Base-by-base conservation (phyloP, 2,113 vertebrate species). In the Picathartes gymnocephalus region DNA sequence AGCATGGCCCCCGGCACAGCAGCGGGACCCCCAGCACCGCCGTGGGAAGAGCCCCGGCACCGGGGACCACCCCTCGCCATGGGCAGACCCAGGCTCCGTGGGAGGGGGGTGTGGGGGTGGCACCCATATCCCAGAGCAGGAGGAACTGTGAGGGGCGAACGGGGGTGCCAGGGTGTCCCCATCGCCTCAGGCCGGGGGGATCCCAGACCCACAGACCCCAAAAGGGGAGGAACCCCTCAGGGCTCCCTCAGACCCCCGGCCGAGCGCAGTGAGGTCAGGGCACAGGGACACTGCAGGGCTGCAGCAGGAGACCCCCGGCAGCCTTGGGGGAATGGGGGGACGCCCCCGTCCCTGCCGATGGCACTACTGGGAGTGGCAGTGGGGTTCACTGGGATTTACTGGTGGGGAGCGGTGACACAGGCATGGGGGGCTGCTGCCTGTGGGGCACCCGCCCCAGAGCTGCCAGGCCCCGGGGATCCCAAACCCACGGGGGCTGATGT, bases 331-430 rank as follows among this genome's bases (percentile, higher is more conserved):
- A 3, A 31, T 1, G 44, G 37, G 22, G 56, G 47, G 54, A n/a
- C 47, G 7, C n/a, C 17, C n/a, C 30, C 0, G 0, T 35, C 47
- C n/a, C 69, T n/a, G n/a, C 39, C 3, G 7, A 24, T 15, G 20
- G 65, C 40, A 14, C 44, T 25, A 4, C 17, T 5, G 21, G 76
- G 21, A 65, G 31, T 2, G 11, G 17, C 58, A 37, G 10, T 3
- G 50, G 39, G 56, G 11, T 15, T n/a, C 23, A 39, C 64, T 39
- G 40, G 64, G 60, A 64, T 33, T 35, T 19, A 57, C 50, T n/a
- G 64, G 64, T 19, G 76, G 18, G 58, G 31, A 37, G 66, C 66
- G 28, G 21, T 4, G 44, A 24, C 44, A 31, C 48, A 3, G 16
- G 23, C 37, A 23, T 1, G 23, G 39, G 42, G 37, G 13, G 31